These are phyloP conservation scores for Fringilla coelebs DNA, from an alignment of 2,797 vertebrate species.

Conservation along the genomic window DNA sequence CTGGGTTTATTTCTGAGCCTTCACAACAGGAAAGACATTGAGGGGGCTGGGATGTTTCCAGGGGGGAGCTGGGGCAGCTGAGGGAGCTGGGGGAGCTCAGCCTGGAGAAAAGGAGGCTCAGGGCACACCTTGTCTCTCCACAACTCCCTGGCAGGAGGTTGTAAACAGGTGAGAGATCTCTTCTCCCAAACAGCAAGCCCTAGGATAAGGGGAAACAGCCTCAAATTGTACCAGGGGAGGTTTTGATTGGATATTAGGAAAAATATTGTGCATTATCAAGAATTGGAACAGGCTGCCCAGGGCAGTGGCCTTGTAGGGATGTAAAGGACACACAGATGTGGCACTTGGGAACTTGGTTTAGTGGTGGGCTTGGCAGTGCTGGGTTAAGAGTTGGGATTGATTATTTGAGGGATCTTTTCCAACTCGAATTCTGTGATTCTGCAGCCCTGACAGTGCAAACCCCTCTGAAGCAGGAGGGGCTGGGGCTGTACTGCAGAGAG, in stretches of 20 bases:
- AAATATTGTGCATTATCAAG: accelerated
- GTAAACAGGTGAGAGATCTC: accelerated
- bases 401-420: not conserved
- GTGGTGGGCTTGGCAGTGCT: not conserved
- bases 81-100: not conserved
- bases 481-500: not conserved
- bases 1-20: not conserved
- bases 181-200: accelerated
- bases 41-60: not conserved
- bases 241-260: not conserved
- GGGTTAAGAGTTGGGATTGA: accelerated
- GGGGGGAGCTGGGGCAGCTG: not conserved
- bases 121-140: accelerated
- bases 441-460: not conserved
- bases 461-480: no score
- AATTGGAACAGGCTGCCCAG: not conserved
- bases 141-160: accelerated
- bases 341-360: accelerated
- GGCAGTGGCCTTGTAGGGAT: not conserved
- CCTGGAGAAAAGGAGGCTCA: not conserved
- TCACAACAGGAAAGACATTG: not conserved
- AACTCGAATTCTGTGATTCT: not conserved
- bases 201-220: accelerated
- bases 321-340: accelerated
- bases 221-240: accelerated